Conservation (phyloP, 2,797 vertebrate species). For the Apogon talboti region DNA sequence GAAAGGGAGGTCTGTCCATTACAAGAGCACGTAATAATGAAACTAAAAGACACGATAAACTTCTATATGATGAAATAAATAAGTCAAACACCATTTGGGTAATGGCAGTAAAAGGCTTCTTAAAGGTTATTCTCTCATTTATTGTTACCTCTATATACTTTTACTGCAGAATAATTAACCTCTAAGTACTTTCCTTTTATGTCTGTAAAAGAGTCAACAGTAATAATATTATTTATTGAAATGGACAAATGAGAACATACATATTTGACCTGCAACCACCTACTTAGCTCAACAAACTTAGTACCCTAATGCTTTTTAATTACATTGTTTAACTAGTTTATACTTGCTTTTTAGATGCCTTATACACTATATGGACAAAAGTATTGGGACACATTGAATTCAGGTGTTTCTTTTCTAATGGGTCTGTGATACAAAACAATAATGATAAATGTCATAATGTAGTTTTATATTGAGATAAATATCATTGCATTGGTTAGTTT, state of each 20-base stretch:
- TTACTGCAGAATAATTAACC: neutral
- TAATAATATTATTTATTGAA: neutral
- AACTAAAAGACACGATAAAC: neutral
- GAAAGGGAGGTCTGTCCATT: neutral
- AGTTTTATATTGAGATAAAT: too few relatives aligned
- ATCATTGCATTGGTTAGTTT: too few relatives aligned
- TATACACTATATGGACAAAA: too few relatives aligned
- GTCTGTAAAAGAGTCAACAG: neutral
- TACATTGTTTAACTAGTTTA: neutral
- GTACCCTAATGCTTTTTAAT: neutral
- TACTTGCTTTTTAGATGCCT: neutral
- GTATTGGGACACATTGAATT: too few relatives aligned
- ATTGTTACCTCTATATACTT: neutral
- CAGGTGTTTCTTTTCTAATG: too few relatives aligned
- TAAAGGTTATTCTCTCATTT: neutral
- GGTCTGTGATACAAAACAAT: too few relatives aligned
- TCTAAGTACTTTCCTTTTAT: neutral
- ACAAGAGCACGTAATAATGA: neutral
- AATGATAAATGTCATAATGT: too few relatives aligned
- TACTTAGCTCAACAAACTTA: too few relatives aligned
- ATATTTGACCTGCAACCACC: too few relatives aligned
- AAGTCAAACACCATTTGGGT: too few relatives aligned
- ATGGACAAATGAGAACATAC: neutral
- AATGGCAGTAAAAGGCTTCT: neutral
- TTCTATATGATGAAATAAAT: neutral